A percentile compares a stretch with the other conserved stretches of the same genome.
Evolutionary conservation across 2,888 invertebrate genomes (phyloP).

Genomic region (Mystacides longicornis): DNA sequence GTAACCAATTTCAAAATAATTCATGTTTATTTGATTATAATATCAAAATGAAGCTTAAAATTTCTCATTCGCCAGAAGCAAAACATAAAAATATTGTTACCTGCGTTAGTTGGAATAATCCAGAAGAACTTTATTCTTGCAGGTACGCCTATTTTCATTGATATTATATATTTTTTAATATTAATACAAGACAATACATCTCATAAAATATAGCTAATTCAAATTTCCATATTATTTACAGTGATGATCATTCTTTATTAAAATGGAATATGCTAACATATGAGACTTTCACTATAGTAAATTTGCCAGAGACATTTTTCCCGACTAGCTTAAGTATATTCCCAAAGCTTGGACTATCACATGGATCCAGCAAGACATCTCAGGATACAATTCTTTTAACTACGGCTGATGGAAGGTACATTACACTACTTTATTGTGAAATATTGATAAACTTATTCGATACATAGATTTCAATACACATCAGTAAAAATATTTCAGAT

Average conservation of each 20-base stretch:
- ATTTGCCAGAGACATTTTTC: slow-evolving; percentile 74
- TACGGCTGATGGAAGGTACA: slow-evolving; percentile 74
- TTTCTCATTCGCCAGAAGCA: slow-evolving; percentile 66
- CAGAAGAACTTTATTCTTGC: slow-evolving; percentile 88
- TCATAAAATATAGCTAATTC: no score
- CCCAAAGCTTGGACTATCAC: slow-evolving; percentile 52
- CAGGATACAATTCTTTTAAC: slow-evolving; percentile 79
- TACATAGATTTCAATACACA: no score
- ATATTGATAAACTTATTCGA: no score
- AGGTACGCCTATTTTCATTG: slow-evolving; percentile 47
- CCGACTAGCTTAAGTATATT: slow-evolving; percentile 89
- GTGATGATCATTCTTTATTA: slow-evolving; percentile 87
- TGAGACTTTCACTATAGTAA: slow-evolving; percentile 68
- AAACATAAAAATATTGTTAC: slow-evolving; percentile 74
- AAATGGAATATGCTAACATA: slow-evolving; percentile 82
- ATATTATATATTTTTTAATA: not conserved
- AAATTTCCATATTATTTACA: no score
- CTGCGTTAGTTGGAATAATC: slow-evolving; percentile 88
- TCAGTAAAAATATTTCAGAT: no score
- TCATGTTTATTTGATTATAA: not conserved
- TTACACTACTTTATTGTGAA: no score
- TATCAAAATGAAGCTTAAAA: slow-evolving; percentile 69
- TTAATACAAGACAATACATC: slow-evolving; percentile 11
- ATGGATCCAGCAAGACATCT: slow-evolving; percentile 47
- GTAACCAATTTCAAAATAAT: not conserved